phyloP scores from a whole-genome alignment of 2,113 vertebrate species.

The Paradoxurus hermaphroditus region DNA sequence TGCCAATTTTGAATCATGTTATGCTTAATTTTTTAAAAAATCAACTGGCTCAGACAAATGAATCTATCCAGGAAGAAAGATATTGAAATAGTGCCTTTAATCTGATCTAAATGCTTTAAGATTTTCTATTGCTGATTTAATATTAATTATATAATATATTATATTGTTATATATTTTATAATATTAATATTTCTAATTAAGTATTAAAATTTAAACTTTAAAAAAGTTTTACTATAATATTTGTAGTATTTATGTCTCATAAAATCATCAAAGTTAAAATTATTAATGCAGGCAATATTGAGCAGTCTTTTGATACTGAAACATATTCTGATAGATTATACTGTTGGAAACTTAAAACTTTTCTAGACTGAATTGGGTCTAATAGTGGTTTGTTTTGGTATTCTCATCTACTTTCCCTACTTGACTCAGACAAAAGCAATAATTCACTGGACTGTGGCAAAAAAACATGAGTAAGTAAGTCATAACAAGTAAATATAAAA shows the following conservation, averaged over 20 bases:
- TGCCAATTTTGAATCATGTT: constrained; percentile 56
- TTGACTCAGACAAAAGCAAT: background rate
- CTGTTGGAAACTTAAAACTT: background rate
- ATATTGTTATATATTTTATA: background rate
- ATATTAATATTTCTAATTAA: background rate
- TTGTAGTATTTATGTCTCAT: background rate
- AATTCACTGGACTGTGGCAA: background rate
- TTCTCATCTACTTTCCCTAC: background rate
- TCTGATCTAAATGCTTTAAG: background rate
- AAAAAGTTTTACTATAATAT: background rate
- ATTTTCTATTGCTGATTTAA: constrained; percentile 26
- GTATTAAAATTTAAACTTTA: background rate
- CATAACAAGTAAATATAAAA: background rate
- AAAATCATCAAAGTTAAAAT: background rate
- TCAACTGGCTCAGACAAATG: constrained; percentile 14
- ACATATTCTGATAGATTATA: background rate
- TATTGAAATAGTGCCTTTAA: background rate
- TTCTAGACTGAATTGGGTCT: background rate
- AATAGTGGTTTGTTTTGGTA: background rate
- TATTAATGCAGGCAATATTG: background rate
- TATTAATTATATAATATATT: background rate
- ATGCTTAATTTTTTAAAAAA: constrained; percentile 57
- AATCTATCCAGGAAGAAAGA: background rate
- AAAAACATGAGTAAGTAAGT: background rate
- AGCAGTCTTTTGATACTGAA: background rate